A percentile compares a stretch with the other conserved stretches of the same genome.
Conservation (phyloP, 2,888 invertebrate species). For the Strigamia crassipes region DNA sequence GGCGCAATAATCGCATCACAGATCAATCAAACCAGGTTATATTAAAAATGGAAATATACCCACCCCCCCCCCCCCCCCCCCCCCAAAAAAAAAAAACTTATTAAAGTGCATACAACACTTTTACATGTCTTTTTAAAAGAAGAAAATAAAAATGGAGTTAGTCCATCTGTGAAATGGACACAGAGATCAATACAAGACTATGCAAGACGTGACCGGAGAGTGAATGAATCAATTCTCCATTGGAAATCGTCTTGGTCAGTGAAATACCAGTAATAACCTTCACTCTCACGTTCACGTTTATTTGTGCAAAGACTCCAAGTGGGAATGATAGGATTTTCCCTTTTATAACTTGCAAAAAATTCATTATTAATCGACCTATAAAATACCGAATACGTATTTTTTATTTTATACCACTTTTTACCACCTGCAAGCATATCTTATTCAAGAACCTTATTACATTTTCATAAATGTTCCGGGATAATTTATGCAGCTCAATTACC, state of each 20-base stretch:
- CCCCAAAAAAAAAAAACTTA: not conserved
- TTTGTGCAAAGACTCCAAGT: not conserved
- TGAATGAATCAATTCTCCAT: conserved; percentile 35
- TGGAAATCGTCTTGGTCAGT: conserved; percentile 37
- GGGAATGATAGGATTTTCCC: not conserved
- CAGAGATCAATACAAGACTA: conserved; percentile 37
- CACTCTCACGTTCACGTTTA: not conserved
- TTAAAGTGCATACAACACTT: not conserved
- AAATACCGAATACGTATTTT: not conserved
- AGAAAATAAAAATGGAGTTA: not conserved
- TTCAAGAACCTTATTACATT: conserved; percentile 26
- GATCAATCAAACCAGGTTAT: not conserved
- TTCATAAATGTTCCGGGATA: conserved; percentile 28
- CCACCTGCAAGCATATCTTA: conserved; percentile 25
- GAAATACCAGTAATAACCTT: conserved; percentile 33
- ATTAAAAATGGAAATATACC: not conserved
- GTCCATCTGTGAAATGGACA: conserved; percentile 38
- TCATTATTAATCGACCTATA: not conserved
- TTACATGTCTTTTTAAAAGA: not conserved
- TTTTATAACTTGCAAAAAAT: not conserved
- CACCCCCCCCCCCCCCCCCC: not conserved
- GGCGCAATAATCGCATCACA: not conserved
- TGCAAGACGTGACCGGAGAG: conserved; percentile 35
- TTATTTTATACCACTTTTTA: not conserved
- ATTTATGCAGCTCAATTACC: conserved; percentile 38